Conservation (phyloP, 2,113 vertebrate genomes). For the Formicarius rufipectus region DNA sequence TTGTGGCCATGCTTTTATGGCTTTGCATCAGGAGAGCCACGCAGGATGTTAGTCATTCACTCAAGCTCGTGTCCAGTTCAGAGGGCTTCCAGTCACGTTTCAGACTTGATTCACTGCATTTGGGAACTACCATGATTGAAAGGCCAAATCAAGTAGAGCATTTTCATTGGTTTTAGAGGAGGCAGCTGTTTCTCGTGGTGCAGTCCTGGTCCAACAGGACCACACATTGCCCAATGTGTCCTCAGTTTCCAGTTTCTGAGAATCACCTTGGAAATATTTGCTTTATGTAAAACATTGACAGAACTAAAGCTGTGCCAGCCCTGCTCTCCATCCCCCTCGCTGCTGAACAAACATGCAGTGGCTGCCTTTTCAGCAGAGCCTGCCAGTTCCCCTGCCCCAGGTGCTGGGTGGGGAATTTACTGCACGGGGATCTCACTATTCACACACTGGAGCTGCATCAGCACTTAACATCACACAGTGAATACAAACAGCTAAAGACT, state of each 20-base stretch:
- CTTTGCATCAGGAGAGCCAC: not conserved
- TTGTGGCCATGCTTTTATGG: accelerated
- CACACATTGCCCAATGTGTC: accelerated
- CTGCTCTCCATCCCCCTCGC: accelerated
- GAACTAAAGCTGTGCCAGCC: not conserved
- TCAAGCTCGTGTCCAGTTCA: accelerated
- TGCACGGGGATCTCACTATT: accelerated
- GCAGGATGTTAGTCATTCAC: not conserved
- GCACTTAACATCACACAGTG: too few species aligned
- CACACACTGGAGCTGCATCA: accelerated
- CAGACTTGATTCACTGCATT: not conserved
- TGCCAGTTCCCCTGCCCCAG: not conserved
- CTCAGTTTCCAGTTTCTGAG: not conserved
- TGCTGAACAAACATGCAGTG: not conserved
- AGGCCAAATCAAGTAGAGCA: not conserved
- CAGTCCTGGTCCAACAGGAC: not conserved
- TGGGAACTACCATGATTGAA: not conserved
- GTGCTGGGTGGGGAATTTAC: not conserved
- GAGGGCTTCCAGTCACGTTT: accelerated
- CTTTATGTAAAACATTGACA: constrained; percentile 2
- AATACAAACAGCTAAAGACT: not conserved
- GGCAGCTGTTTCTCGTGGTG: not conserved
- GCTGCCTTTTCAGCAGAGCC: not conserved
- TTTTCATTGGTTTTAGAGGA: not conserved
- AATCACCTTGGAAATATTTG: not conserved